These are phyloP conservation scores for Falco columbarius DNA, from an alignment of 2,797 vertebrate species.

Conservation along the genomic window DNA sequence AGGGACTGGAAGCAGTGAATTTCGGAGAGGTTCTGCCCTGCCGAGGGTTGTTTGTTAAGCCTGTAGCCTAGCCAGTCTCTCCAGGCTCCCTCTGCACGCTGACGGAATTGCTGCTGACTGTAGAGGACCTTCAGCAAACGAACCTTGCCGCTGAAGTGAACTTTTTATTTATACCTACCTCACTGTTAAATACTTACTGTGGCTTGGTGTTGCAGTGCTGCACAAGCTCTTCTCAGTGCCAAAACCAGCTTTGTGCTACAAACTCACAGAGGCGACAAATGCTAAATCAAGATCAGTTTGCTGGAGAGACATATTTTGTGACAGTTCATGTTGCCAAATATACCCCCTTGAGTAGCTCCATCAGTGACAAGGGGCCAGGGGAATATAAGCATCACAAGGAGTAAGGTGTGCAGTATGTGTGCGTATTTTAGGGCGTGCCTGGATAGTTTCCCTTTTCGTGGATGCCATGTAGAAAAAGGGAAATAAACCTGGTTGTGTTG, in stretches of 20 bases:
- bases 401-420: background rate
- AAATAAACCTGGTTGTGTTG: background rate
- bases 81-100: rapidly evolving
- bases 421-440: background rate
- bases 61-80: rapidly evolving
- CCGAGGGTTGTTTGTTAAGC: background rate
- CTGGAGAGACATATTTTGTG: background rate
- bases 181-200: background rate
- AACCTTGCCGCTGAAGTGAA: background rate
- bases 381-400: background rate
- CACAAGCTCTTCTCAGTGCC: background rate
- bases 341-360: background rate
- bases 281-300: background rate
- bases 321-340: background rate
- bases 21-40: background rate
- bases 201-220: background rate
- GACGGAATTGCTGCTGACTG: background rate
- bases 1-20: background rate
- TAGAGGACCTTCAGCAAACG: background rate
- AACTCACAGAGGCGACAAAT: background rate
- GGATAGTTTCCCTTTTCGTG: background rate
- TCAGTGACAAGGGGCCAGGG: background rate
- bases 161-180: background rate
- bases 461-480: background rate
- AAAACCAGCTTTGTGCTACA: background rate